These are phyloP conservation scores for Perdita meconis DNA, from an alignment of 2,888 invertebrate species.

Conservation along the genomic window DNA sequence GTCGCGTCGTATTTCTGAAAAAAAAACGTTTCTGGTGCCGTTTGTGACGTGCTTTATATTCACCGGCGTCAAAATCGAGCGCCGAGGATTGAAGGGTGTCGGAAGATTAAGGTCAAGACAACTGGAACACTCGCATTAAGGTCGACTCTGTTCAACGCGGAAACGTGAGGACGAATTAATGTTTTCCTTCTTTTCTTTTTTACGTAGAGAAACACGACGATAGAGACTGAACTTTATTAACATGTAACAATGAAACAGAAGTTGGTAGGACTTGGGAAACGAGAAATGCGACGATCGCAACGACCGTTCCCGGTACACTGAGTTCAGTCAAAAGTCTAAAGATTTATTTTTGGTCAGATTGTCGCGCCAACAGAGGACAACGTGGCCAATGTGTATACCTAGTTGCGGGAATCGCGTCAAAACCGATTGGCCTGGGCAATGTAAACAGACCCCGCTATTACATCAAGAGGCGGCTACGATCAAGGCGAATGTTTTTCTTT, in stretches of 20 bases:
- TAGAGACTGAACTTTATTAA: conserved; percentile 48
- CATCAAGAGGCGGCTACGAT: conserved; percentile 1
- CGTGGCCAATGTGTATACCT: conserved; percentile 46
- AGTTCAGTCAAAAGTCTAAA: conserved; percentile 36
- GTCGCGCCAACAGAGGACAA: conserved; percentile 63
- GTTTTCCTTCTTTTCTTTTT: too few species aligned
- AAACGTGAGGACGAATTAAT: neutral
- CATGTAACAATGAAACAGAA: conserved; percentile 50
- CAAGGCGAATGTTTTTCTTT: neutral
- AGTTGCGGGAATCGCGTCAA: conserved; percentile 31
- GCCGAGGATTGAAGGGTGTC: conserved; percentile 10
- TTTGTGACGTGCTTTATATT: neutral
- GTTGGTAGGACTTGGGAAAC: conserved; percentile 27
- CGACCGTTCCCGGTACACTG: conserved; percentile 55
- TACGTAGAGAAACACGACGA: conserved; percentile 19
- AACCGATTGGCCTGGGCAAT: conserved; percentile 41
- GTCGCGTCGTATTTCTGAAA: neutral
- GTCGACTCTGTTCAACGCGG: conserved; percentile 8
- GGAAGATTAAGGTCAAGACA: conserved; percentile 46
- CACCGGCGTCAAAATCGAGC: neutral
- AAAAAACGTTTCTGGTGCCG: too few species aligned
- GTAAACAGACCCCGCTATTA: conserved; percentile 15
- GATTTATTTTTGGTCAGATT: conserved; percentile 65
- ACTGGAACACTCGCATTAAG: conserved; percentile 26
- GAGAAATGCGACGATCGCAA: conserved; percentile 32